Base-by-base conservation (phyloP, 2,888 invertebrate genomes). In the Amiota minor region DNA sequence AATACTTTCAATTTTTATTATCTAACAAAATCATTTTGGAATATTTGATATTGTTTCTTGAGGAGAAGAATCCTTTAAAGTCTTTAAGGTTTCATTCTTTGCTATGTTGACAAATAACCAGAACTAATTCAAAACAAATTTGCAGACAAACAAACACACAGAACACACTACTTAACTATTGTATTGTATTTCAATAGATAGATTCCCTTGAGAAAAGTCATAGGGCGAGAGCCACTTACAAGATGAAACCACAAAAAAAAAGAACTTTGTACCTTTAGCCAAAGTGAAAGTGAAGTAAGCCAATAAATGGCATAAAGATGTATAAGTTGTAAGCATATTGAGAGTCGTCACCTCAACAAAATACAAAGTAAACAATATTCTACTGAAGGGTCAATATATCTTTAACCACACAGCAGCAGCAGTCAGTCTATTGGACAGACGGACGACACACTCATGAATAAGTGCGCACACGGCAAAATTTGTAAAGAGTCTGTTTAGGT, bases 361-460 rank as follows among this genome's bases (percentile, higher is more conserved):
- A 18, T 20, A 50, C 67, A 68, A 49, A 53, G 23, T 12, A 46
- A 68, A 65, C 68, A 71, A 75, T 78, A 76, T 80, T 77, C 2
- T 4, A 80, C 78, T 87, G 83, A 82, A 86, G 84, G 86, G 86
- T 85, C 87, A 86, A 86, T 87, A 87, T 80, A 86, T 86, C 86
- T 87, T 83, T 35, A 35, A 35, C 35, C 35, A 76, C 75, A 75
- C 71, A 76, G 20, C 67, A 68, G 67, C 71, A 56, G 50, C 77
- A 72, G 62, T 50, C 76, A 62, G 46, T 56, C 64, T 16, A 64
- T 47, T 64, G 55, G 49, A 53, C 76, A 74, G 76, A 74, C 71
- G 73, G 71, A 72, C 73, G 67, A 49, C 59, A 23, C 18, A 46
- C 45, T 35, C 65, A 71, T 72, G 18, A 20, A 16, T 16, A 20